Evolutionary conservation across 1,140 invertebrate genomes (phyloP).

Genomic region (Sycobia sp.): DNA sequence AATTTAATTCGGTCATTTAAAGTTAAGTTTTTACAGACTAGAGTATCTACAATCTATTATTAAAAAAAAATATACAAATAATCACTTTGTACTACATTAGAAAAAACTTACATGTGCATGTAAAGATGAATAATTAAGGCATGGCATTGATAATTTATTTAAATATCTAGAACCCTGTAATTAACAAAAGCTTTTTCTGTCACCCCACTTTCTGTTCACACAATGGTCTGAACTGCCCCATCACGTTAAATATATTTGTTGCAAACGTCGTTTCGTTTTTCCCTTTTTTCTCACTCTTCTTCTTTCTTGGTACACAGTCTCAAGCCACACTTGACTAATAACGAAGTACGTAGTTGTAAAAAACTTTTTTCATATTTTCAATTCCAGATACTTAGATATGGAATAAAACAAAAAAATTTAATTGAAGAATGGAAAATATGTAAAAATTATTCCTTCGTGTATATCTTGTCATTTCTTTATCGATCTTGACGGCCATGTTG

Average conservation of each 20-base stretch:
- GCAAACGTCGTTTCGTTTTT: neutral
- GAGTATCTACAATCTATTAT: too few species aligned
- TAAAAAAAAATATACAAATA: too few species aligned
- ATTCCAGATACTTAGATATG: too few species aligned
- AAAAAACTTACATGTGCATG: slow-evolving; percentile 22
- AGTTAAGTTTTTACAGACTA: too few species aligned
- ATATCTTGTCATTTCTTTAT: slow-evolving; percentile 44
- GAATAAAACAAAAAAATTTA: neutral
- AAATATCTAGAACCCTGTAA: slow-evolving; percentile 18
- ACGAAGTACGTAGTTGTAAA: too few species aligned
- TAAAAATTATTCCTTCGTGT: slow-evolving; percentile 6
- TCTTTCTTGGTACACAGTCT: neutral
- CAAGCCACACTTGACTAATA: too few species aligned
- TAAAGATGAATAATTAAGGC: neutral
- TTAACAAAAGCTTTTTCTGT: neutral
- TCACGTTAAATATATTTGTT: neutral
- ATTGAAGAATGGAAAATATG: neutral
- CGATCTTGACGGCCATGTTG: slow-evolving; percentile 50
- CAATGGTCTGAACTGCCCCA: neutral
- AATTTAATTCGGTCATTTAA: neutral
- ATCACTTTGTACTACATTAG: neutral
- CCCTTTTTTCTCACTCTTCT: neutral
- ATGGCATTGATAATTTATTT: slow-evolving; percentile 7
- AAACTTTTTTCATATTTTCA: too few species aligned
- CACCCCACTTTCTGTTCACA: neutral